Evolutionary conservation across 2,888 invertebrate species (phyloP), one percentile per base, ranked within the genome.

Genomic region (Esperia sulphurella): DNA sequence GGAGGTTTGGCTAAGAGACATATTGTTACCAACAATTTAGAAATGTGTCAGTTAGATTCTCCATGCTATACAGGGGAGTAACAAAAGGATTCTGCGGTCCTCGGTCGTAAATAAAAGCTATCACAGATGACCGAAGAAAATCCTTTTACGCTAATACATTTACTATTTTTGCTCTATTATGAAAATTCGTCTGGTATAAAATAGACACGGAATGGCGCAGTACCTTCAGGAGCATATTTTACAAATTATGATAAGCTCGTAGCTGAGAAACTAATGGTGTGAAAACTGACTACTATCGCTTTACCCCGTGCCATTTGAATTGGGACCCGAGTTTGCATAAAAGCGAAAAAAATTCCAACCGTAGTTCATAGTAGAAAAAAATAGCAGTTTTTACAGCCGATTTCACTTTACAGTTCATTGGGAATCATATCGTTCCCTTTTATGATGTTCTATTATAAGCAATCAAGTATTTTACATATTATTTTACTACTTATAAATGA

Each of bases 261-360:
- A 66, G 68, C 71, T 65, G 71, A 70, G 70, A 71, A 76, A 65
- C 65, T 72, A 79, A 80, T 81, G 79, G 75, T 52, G 68, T 66
- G 78, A 71, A 72, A 77, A 69, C 59, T 65, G 69, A 72, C 60
- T 68, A 66, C 69, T 75, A 73, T 68, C 73, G 55, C 55, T 54
- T 55, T 52, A 53, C 48, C n/a, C 53, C 61, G 58, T 55, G 59
- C 65, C 68, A 61, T 66, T 68, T 66, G 59, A 57, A 64, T 55
- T 66, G 61, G 58, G 59, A 62, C 61, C 65, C 63, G 63, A 63
- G 61, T 72, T 71, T 71, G 65, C 70, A 73, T 69, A 68, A 74
- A 73, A 69, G 41, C 33, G 10, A 35, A 14, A 37, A 29, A 33
- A n/a, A 30, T 29, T 41, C 47, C 46, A 41, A 46, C 52, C 44